These are phyloP conservation scores for Raja brachyura DNA, from an alignment of 2,113 vertebrate genomes.

Conservation along the genomic window DNA sequence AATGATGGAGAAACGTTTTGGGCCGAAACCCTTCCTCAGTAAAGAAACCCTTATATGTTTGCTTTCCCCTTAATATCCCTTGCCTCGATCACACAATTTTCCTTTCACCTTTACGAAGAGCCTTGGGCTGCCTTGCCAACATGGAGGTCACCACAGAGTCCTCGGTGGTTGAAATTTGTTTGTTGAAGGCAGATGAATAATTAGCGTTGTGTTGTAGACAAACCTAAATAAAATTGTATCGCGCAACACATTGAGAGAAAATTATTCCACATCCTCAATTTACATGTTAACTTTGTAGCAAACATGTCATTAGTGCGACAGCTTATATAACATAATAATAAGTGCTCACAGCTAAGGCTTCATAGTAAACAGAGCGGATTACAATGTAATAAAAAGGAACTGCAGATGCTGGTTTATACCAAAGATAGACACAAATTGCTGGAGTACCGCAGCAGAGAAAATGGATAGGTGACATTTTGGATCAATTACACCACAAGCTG, in stretches of 20 bases:
- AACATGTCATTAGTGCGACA: constrained; percentile 19
- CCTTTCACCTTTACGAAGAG: neutral
- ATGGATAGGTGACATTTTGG: too few relatives aligned
- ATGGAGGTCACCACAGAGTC: neutral
- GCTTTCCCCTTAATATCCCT: too few relatives aligned
- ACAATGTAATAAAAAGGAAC: neutral
- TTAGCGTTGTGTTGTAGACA: neutral
- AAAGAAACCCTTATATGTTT: neutral
- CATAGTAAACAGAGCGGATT: neutral
- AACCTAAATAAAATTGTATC: neutral
- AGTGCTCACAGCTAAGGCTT: neutral
- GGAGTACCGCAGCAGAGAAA: too few relatives aligned
- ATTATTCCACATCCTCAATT: neutral
- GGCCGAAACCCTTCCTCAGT: too few relatives aligned
- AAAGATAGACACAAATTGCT: too few relatives aligned
- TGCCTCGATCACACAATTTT: neutral
- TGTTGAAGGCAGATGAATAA: neutral
- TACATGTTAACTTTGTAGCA: neutral
- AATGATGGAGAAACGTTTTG: too few relatives aligned
- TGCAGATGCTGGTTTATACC: too few relatives aligned
- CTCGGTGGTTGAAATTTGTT: neutral
- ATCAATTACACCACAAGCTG: too few relatives aligned
- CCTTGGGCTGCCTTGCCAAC: neutral
- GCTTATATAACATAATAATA: neutral
- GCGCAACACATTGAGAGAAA: neutral